Evolutionary conservation across 2,797 vertebrate species (phyloP), one percentile per base, ranked within the genome.

Genomic region (Glyptemys insculpta): DNA sequence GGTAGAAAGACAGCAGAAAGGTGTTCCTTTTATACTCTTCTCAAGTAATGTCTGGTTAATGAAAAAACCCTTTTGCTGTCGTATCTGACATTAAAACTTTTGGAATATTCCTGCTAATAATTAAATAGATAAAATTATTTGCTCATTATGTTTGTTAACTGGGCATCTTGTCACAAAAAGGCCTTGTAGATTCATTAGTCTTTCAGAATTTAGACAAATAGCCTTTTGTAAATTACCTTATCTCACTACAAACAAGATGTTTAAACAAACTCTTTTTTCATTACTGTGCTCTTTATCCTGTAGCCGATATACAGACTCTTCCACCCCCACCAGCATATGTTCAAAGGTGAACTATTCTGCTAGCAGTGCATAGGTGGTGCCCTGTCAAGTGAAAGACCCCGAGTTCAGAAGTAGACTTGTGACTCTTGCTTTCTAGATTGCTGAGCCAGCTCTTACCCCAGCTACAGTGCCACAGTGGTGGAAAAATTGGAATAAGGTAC

Each of bases 11-110:
- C 76, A 52, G 34, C 31, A 83, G 54, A 41, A 72, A 89, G 34
- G 62, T 76, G 37, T 68, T 88, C 21, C 87, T 96, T 97, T 97
- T 98, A 97, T 97, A 93, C 83, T 83, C 83, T 93, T 87, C 49
- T 79, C 86, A 49, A 76, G 90, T 0, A 4, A 25, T 68, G 59
- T 68, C 89, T 94, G 90, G 94, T 98, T 97, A 98, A 97, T 96
- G 83, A 91, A 91, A 72, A 97, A 98, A 98, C 94, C 85, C 87
- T 56, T 90, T 85, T 86, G 74, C 47, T n/a, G 78, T 52, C 89
- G 15, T 18, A 68, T 62, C 49, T 41, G 52, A 50, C 68, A 12
- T 59, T 8, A 56, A 82, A 81, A 88, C 52, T 47, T 74, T 62
- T 12, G 68, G 80, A 78, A 78, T 53, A 65, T 6, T 90, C 59